Evolutionary conservation across 2,888 invertebrate species (phyloP).

Genomic region (Heliconius ethilla): DNA sequence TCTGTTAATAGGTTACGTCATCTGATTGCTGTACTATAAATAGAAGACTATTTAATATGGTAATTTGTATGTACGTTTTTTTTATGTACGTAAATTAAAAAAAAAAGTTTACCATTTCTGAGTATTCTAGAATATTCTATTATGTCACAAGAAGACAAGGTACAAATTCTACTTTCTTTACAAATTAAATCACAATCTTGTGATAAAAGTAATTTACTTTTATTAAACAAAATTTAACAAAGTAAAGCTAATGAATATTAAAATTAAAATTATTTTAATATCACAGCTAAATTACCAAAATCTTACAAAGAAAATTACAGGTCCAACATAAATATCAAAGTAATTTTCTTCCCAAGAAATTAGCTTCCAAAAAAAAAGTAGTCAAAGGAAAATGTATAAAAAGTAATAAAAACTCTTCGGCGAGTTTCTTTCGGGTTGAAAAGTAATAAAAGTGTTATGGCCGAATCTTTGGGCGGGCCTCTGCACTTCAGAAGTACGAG

Average conservation of each 20-base stretch:
- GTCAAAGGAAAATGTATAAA: slow-evolving; percentile 47
- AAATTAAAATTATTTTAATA: neutral
- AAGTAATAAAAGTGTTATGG: slow-evolving; percentile 71
- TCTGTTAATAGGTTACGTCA: neutral
- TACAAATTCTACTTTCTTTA: too few species aligned
- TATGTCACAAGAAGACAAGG: too few species aligned
- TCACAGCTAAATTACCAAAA: slow-evolving; percentile 9
- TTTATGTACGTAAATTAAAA: too few species aligned
- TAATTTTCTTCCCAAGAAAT: slow-evolving; percentile 24
- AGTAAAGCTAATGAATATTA: neutral
- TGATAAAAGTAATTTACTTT: neutral
- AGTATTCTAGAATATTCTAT: too few species aligned
- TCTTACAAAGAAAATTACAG: slow-evolving; percentile 10
- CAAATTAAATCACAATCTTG: too few species aligned
- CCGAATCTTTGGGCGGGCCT: slow-evolving; percentile 57
- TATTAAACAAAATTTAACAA: neutral
- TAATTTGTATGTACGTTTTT: too few species aligned
- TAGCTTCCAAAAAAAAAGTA: slow-evolving; percentile 40
- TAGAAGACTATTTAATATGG: too few species aligned
- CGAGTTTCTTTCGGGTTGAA: slow-evolving; percentile 59
- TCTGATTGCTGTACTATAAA: neutral
- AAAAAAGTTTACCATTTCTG: too few species aligned
- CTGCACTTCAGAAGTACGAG: slow-evolving; percentile 49
- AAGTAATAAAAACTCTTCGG: slow-evolving; percentile 51
- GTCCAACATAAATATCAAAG: slow-evolving; percentile 26